These are phyloP conservation scores for Hipposideros larvatus DNA, from an alignment of 2,797 vertebrate genomes.

Conservation along the genomic window DNA sequence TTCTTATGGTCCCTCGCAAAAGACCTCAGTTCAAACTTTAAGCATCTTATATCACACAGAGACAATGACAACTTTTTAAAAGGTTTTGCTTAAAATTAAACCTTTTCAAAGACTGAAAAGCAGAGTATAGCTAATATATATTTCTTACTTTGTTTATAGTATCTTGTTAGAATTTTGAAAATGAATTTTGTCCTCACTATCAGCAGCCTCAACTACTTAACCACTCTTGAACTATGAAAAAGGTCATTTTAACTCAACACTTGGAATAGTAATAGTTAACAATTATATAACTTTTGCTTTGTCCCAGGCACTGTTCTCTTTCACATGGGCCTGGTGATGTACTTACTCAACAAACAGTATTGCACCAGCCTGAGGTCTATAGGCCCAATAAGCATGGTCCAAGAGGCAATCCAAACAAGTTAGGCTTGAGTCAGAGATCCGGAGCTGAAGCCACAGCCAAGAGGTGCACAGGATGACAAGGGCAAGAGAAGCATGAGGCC, in stretches of 20 bases:
- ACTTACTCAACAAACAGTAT: not conserved
- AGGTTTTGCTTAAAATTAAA: not conserved
- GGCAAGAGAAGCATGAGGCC: rapidly evolving
- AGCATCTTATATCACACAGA: not conserved
- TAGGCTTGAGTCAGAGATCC: not conserved
- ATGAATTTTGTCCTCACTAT: not conserved
- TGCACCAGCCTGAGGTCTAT: not conserved
- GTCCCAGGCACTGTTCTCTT: not conserved
- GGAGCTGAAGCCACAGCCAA: not conserved
- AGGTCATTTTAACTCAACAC: not conserved
- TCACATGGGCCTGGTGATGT: not conserved
- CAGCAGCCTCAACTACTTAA: not conserved
- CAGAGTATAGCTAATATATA: not conserved
- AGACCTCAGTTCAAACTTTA: not conserved
- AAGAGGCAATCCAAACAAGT: not conserved
- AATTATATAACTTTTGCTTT: not conserved
- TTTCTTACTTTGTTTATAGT: not conserved
- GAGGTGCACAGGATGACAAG: not conserved
- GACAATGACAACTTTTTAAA: not conserved
- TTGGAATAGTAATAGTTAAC: not conserved
- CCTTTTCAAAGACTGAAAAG: conserved; percentile 33
- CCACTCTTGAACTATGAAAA: conserved; percentile 1
- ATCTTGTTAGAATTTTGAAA: conserved; percentile 25
- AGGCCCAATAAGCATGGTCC: not conserved
- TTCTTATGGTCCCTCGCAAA: not conserved